Evolutionary conservation across 2,113 vertebrate genomes (phyloP), one percentile per base, ranked within the genome.

Genomic region (Esox niger): DNA sequence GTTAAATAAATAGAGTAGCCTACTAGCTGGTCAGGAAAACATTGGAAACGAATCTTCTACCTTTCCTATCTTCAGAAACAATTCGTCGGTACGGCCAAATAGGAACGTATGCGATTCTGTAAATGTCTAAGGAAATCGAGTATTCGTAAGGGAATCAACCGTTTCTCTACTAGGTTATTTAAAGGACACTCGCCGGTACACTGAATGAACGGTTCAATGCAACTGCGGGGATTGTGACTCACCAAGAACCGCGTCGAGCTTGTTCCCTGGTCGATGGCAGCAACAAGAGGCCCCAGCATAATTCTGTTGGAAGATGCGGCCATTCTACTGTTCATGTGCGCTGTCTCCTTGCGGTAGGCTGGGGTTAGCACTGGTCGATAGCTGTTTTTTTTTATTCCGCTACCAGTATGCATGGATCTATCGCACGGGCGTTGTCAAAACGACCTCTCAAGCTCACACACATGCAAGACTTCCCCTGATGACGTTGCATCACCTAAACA

Each of bases 241-340:
- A 98, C 96, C 93, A 98, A 75, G 82, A 98, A 98, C 57, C 96
- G 91, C 25, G 94, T 95, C 59, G 96, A 98, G 81, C 96, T 96
- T 20, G 96, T 98, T 33, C 96, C 96, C 85, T 98, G 96, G 73
- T 98, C 96, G 77, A 98, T 94, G 8, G 96, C 92, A 26, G 94
- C 96, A 15, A 98, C 96, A 76, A 98, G 86, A 2, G 95, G 94
- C 17, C 93, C 94, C 77, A 98, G 77, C 76, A 81, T 89, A 23
- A 94, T 86, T 77, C 92, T 89, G 74, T 92, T 88, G 7, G 92
- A 81, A 31, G 86, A 90, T 11, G 91, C 92, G 31, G 95, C 94
- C 95, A 98, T 98, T 77, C 67, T n/a, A 32, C 78, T 66, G 83
- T 86, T 87, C 89, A 90, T 91, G 63, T 26, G 67, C 79, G 21